Conservation (phyloP, 2,113 vertebrate species). For the Esox niger region DNA sequence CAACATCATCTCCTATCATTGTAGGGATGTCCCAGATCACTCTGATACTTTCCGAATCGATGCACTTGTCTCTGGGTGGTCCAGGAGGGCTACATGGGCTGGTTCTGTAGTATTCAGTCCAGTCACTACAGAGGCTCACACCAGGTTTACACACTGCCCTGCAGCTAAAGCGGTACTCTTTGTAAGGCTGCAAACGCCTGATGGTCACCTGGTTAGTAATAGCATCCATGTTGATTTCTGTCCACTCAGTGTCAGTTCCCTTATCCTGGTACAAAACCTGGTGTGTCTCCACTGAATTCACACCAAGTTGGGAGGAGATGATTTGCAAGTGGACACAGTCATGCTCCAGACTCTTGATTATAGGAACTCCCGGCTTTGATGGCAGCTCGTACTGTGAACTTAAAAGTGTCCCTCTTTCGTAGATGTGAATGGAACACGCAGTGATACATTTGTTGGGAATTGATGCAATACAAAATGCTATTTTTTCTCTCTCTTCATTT, state of each 20-base stretch:
- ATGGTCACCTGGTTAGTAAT: slow-evolving; percentile 8
- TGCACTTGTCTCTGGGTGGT: slow-evolving; percentile 13
- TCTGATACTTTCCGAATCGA: slow-evolving; percentile 9
- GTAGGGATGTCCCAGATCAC: slow-evolving; percentile 39
- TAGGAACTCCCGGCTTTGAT: slow-evolving; percentile 25
- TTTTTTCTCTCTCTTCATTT: slow-evolving; percentile 15
- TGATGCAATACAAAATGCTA: slow-evolving; percentile 34
- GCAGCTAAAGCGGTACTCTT: slow-evolving; percentile 28
- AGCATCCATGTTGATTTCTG: slow-evolving; percentile 14
- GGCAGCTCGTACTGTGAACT: slow-evolving; percentile 32
- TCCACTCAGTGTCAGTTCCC: slow-evolving; percentile 18
- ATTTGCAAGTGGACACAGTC: slow-evolving; percentile 32
- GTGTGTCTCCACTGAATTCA: slow-evolving; percentile 10
- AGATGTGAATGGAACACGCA: slow-evolving; percentile 36
- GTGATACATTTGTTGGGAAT: slow-evolving; percentile 18
- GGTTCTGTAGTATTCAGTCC: slow-evolving; percentile 21
- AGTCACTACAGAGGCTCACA: slow-evolving; percentile 27
- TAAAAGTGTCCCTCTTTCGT: slow-evolving; percentile 22
- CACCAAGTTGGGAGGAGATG: slow-evolving; percentile 9
- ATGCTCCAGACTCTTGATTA: slow-evolving; percentile 15
- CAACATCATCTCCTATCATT: slow-evolving; percentile 23
- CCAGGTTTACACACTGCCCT: slow-evolving; percentile 39
- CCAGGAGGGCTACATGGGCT: slow-evolving; percentile 36
- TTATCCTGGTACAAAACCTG: slow-evolving; percentile 26
- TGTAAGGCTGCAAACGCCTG: slow-evolving; percentile 22